Evolutionary conservation across 1,140 invertebrate species (phyloP), one percentile per base, ranked within the genome.

Genomic region (Brachionus sp.): DNA sequence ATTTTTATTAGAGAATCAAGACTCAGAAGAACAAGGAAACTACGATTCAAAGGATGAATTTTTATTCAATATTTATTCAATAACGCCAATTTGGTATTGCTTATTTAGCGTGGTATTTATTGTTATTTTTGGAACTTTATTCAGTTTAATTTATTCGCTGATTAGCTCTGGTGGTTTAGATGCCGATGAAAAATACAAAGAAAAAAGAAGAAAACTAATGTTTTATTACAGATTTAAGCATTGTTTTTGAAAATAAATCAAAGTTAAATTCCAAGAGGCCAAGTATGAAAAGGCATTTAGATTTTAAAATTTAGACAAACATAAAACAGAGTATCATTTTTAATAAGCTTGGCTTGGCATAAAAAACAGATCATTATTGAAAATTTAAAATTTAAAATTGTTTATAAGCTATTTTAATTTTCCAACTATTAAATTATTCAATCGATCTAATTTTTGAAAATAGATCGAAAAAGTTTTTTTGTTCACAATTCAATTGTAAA

Each of bases 11-110:
- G 16, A 29, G 16, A 44, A 46, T 25, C 42, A 46, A 12, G 44
- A 75, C 9, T 46, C 19, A 42, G 25, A 23, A 13, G 13, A 25
- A 35, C 44, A 46, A 39, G 13, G 9, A 16, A 16, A 75, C 3
- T 46, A 46, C 44, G 46, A 75, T 46, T 44, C 42, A 4, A 75
- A 75, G 12, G 29, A 75, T 46, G 39, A 23, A 10, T 25, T 29
- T 25, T 25, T 75, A 33, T 12, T 13, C 3, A 46, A 19, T 75
- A 29, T 75, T 29, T 75, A 75, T 35, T 75, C 70, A 29, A 75
- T 75, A 29, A 25, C 70, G 12, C 70, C 70, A 46, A 75, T 75
- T n/a, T 75, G 70, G 70, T 75, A 75, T 50, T 75, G 70, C 39
- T 25, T 75, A 35, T 75, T 75, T 46, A 75, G 70, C 23, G 70